Base-by-base conservation (phyloP, 1,140 invertebrate species). In the Philopotamus ludificatus region DNA sequence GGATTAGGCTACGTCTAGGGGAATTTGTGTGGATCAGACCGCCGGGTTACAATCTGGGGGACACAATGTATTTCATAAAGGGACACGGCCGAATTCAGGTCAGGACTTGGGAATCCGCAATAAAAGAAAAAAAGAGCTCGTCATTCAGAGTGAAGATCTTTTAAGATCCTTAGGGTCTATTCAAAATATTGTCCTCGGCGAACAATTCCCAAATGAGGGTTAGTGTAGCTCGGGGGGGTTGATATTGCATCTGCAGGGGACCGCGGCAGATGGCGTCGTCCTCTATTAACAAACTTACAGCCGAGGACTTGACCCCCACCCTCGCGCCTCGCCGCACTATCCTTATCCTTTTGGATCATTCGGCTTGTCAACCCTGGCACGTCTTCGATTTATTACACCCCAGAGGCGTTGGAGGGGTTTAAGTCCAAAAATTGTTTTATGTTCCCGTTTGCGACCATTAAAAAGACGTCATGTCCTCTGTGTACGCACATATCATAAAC, bases 301-400 rank as follows among this genome's bases (percentile, higher is more conserved):
- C 51, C 51, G 23, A 26, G 28, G n/a, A n/a, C n/a, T 54, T 54
- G 51, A 25, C 10, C 28, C 4, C n/a, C n/a, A 12, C 28, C 28
- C 12, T 4, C 28, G 28, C 4, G 28, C 28, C 12, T 34, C 28
- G 4, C 28, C 4, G 28, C 28, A 4, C 28, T 39, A 39, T 39
- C n/a, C n/a, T 39, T 39, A 39, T n/a, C 34, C 7, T 8, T 39
- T 45, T 4, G 9, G 44, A 45, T 45, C 16, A 50, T 50, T 21
- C 47, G 23, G 3, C 44, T 60, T 60, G 57, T 60, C 57, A 60
- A 47, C 42, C 57, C 22, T 44, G 57, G 45, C 57, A 60, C 57
- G 57, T 60, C 23, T 12, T 60, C 57, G 42, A 60, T 60, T 60
- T 60, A 60, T 60, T 57, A 57, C 54, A 28, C 21, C 34, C 54